phyloP scores from a whole-genome alignment of 2,797 vertebrate species.

The Acropternis orthonyx region DNA sequence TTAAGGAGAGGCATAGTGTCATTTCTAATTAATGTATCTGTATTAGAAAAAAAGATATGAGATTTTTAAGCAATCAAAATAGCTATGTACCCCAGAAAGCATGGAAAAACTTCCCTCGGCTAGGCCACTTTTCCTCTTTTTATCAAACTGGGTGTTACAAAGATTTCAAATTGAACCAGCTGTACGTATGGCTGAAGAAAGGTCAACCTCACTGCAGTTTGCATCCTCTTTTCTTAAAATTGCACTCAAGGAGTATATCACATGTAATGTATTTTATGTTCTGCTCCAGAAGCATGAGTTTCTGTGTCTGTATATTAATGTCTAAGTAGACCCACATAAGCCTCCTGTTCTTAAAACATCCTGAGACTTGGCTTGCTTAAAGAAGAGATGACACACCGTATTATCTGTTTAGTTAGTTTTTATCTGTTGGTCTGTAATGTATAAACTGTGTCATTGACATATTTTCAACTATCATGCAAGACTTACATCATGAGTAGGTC shows the following conservation, averaged over 20 bases:
- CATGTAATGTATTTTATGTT: background rate
- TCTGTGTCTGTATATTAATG: background rate
- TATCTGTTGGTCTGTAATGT: background rate
- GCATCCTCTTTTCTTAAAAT: background rate
- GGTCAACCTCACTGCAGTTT: background rate
- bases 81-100: background rate
- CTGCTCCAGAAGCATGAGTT: background rate
- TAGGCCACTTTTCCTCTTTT: background rate
- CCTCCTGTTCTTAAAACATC: background rate
- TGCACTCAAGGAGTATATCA: background rate
- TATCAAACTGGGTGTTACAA: background rate
- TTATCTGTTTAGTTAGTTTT: background rate
- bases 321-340: background rate
- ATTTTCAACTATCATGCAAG: background rate
- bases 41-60: background rate
- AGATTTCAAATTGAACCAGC: background rate
- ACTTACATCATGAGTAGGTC: background rate
- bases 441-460: background rate
- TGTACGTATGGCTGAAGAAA: background rate
- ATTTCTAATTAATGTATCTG: background rate
- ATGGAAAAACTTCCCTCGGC: background rate
- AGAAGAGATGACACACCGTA: background rate
- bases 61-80: background rate
- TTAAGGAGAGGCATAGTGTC: background rate
- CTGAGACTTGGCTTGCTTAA: background rate